Percentiles rank a stretch among this genome's conserved stretches.
Evolutionary conservation across 2,113 vertebrate species (phyloP).

Genomic region (Thalassarche chlororhynchos): DNA sequence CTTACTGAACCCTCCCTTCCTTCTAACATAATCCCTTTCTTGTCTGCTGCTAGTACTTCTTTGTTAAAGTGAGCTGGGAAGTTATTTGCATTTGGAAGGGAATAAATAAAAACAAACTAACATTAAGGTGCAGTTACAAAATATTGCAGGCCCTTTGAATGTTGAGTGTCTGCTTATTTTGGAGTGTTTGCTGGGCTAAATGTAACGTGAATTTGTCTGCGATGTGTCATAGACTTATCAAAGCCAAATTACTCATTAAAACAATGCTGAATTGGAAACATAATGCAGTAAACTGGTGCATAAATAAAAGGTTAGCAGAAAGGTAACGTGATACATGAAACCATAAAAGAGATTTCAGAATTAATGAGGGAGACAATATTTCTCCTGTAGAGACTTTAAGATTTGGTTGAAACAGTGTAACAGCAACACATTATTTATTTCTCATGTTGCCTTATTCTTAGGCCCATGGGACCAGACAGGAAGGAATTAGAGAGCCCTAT

Average conservation of each 20-base stretch:
- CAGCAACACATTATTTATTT: constrained; percentile 74
- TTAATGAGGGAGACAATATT: constrained; percentile 68
- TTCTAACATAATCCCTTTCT: constrained; percentile 13
- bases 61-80: neutral
- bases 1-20: neutral
- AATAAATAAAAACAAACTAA: constrained; percentile 38
- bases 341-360: constrained; percentile 62
- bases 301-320: constrained; percentile 50
- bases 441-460: constrained; percentile 72
- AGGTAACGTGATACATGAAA: constrained; percentile 66
- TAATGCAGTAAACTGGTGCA: neutral
- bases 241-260: constrained; percentile 57
- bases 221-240: neutral
- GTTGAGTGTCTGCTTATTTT: neutral
- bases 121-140: neutral
- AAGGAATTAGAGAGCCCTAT: constrained; percentile 78
- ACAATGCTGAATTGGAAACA: constrained; percentile 56
- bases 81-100: neutral
- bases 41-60: neutral
- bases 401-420: constrained; percentile 64
- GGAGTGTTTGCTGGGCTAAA: neutral
- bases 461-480: constrained; percentile 73
- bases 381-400: constrained; percentile 59
- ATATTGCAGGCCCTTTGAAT: neutral
- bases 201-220: neutral